Conservation (phyloP, 2,113 vertebrate species). For the Corythornis madagascariensis region DNA sequence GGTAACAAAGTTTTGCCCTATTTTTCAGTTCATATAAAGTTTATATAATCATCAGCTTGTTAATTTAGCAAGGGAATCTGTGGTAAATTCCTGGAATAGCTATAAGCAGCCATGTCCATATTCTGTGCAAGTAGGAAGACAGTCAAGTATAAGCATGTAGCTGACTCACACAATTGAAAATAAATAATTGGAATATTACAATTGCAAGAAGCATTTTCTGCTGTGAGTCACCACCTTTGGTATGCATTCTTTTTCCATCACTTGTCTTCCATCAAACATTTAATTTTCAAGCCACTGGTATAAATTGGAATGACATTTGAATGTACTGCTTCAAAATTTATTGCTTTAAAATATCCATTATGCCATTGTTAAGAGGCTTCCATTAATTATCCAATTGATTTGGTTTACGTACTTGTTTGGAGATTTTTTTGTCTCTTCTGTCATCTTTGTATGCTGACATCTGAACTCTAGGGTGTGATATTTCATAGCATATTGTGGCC, state of each 20-base stretch:
- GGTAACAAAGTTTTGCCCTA: constrained; percentile 4
- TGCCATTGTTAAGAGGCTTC: not conserved
- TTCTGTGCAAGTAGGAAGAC: not conserved
- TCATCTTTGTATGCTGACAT: not conserved
- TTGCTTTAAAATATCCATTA: not conserved
- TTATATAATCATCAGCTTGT: constrained; percentile 16
- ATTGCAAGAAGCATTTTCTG: not conserved
- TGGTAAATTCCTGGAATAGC: constrained; percentile 61
- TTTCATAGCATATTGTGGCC: not conserved
- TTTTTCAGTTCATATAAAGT: constrained; percentile 26
- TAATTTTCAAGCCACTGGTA: not conserved
- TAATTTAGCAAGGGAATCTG: constrained; percentile 15
- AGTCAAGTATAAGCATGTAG: not conserved
- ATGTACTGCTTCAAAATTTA: not conserved
- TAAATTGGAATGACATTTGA: not conserved
- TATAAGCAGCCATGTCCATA: not conserved
- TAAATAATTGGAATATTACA: not conserved
- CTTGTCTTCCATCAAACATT: not conserved
- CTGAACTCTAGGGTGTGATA: not conserved
- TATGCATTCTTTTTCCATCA: not conserved
- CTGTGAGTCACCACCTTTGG: not conserved
- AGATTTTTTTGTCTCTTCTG: not conserved
- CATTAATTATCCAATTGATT: not conserved
- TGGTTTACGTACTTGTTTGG: not conserved
- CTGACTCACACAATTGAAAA: not conserved